A percentile compares a stretch with the other conserved stretches of the same genome.
These are phyloP conservation scores for Nothura maculosa DNA, from an alignment of 2,797 vertebrate genomes.

Conservation along the genomic window DNA sequence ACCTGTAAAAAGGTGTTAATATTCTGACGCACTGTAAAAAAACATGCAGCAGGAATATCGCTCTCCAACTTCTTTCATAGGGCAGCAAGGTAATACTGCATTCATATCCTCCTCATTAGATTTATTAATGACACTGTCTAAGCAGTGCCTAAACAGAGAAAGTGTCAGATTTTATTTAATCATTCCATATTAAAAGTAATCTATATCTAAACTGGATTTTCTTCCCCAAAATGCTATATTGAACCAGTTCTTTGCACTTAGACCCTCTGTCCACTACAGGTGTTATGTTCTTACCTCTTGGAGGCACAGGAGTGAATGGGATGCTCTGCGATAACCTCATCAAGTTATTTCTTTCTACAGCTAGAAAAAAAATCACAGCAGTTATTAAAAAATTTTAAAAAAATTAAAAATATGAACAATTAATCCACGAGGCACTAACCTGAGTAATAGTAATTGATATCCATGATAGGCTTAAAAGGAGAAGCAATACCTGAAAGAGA, in stretches of 20 bases:
- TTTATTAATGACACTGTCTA: background rate
- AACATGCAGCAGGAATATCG: background rate
- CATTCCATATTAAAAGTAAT: background rate
- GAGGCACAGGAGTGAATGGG: conserved; percentile 97
- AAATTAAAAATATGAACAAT: background rate
- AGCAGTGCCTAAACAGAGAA: background rate
- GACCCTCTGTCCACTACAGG: background rate
- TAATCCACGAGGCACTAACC: conserved; percentile 82
- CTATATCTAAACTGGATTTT: background rate
- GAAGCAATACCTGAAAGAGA: conserved; percentile 91
- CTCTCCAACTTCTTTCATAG: background rate
- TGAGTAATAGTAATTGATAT: conserved; percentile 96
- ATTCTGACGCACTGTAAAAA: background rate
- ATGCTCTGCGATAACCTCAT: conserved; percentile 99
- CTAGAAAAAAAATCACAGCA: conserved; percentile 79
- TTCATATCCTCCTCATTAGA: background rate
- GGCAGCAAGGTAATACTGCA: background rate
- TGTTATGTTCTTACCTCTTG: conserved; percentile 88
- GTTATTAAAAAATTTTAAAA: background rate
- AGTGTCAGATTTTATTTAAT: background rate
- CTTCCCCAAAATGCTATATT: background rate
- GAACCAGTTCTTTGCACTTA: background rate
- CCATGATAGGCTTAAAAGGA: conserved; percentile 95
- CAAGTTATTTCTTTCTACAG: conserved; percentile 98
- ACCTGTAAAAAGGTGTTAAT: background rate